phyloP scores from a whole-genome alignment of 2,113 vertebrate species.

The Tricholaema leucomelas region DNA sequence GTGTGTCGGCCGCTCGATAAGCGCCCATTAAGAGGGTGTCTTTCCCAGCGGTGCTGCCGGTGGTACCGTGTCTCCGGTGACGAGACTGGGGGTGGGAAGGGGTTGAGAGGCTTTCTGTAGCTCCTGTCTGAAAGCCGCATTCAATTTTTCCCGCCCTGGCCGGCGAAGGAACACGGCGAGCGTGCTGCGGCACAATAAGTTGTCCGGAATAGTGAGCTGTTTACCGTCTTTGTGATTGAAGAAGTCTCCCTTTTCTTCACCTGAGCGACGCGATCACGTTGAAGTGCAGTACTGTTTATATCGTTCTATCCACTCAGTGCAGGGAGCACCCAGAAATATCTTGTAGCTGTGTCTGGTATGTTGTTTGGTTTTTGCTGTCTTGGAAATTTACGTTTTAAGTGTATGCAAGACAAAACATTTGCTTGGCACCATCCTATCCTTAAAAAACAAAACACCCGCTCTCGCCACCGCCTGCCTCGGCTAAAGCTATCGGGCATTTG shows the following conservation, averaged over 20 bases:
- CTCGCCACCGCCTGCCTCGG: no score
- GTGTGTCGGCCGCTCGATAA: background rate
- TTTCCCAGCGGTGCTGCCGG: background rate
- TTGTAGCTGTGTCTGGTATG: background rate
- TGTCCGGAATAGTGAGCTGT: background rate
- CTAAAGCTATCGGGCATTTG: background rate
- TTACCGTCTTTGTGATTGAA: fast-evolving
- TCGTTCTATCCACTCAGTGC: background rate
- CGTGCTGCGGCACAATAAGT: fast-evolving
- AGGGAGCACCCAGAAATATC: no score
- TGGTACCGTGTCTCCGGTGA: background rate
- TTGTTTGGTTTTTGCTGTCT: background rate
- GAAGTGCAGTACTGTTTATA: background rate
- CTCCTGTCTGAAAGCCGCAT: background rate
- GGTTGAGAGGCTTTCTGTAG: background rate
- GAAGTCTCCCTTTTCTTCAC: background rate
- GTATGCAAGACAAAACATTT: background rate
- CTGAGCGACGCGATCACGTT: background rate
- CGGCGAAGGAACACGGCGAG: background rate
- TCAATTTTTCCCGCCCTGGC: background rate
- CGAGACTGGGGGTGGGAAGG: background rate
- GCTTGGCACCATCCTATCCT: background rate
- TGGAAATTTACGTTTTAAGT: slow-evolving; percentile 15
- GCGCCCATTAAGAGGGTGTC: no score
- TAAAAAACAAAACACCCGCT: background rate